Percentiles rank a stretch among this genome's conserved stretches.
Conservation (phyloP, 2,113 vertebrate genomes). For the Acanthisitta chloris region DNA sequence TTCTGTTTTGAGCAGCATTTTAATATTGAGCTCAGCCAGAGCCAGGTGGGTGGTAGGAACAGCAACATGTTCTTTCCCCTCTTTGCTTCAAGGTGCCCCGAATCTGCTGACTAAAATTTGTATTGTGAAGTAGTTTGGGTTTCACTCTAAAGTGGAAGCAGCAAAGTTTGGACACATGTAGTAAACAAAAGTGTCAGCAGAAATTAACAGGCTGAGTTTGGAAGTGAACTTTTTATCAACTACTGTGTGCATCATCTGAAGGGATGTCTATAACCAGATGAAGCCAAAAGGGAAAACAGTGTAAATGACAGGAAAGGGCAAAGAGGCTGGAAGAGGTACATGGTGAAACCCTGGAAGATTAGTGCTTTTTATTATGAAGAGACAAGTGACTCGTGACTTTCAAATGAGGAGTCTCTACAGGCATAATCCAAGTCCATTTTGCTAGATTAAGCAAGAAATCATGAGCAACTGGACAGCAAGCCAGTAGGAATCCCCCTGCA, state of each 20-base stretch:
- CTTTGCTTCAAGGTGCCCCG: not conserved
- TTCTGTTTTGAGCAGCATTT: not conserved
- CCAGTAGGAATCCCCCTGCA: not conserved
- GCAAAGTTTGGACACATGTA: not conserved
- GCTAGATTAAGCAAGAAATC: not conserved
- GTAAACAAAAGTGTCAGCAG: not conserved
- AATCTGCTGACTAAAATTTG: not conserved
- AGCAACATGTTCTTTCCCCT: not conserved
- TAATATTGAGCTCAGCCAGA: slow-evolving; percentile 9
- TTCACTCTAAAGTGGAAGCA: not conserved
- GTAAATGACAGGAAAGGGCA: not conserved
- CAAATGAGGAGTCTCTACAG: not conserved
- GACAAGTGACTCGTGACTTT: not conserved
- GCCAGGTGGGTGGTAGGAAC: not conserved
- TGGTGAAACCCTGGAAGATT: not conserved
- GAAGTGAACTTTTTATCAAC: not conserved
- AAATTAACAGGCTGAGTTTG: not conserved
- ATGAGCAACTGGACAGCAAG: not conserved
- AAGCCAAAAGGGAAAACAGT: not conserved
- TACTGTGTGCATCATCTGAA: not conserved
- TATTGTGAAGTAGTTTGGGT: not conserved
- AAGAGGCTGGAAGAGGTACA: not conserved
- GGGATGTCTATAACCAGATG: not conserved
- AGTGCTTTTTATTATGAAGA: not conserved
- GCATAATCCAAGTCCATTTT: not conserved